Base-by-base conservation (phyloP, 2,797 vertebrate genomes). In the Thamnophis elegans region DNA sequence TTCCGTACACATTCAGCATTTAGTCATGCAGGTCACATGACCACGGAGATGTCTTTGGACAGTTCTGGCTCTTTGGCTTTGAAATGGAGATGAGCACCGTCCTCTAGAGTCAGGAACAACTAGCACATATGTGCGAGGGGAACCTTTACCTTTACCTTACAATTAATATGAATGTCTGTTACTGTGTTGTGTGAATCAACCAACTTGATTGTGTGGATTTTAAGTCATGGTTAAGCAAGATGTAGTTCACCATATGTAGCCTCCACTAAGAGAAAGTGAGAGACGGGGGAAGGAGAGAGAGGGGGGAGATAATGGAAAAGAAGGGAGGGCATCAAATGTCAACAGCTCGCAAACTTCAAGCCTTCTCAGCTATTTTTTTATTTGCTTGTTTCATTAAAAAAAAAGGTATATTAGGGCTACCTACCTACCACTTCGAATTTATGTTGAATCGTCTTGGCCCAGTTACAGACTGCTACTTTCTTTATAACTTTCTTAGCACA, bases 201-300 rank as follows among this genome's bases (percentile, higher is more conserved):
- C 62, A n/a, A n/a, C 26, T 26, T 54, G 54, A 54, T 54, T 55
- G 13, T 20, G 62, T 73, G n/a, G 65, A 36, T 73, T 73, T 73
- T 73, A 73, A 18, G 14, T 73, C n/a, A 36, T 73, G n/a, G n/a
- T 36, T 14, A 36, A 73, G 6, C n/a, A 73, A 36, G 65, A 32
- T 73, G 18, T 56, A 28, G 14, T 68, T 68, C n/a, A 68, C 14
- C 13, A 32, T 73, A 18, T 32, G 65, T 73, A 73, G 14, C n/a
- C 14, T 73, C 65, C 65, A 73, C 14, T 32, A 73, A 73, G n/a
- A 73, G 2, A 65, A 4, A 51, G 47, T 51, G 3, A 5, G 3
- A 5, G 12, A 0, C 1, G 0, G 2, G 2, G 1, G 14, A 6
- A 8, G 14, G 65, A 68, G 5, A n/a, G 62, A 62, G 60, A 28